phyloP scores from a whole-genome alignment of 2,113 vertebrate species.

The Hypanus sabinus region DNA sequence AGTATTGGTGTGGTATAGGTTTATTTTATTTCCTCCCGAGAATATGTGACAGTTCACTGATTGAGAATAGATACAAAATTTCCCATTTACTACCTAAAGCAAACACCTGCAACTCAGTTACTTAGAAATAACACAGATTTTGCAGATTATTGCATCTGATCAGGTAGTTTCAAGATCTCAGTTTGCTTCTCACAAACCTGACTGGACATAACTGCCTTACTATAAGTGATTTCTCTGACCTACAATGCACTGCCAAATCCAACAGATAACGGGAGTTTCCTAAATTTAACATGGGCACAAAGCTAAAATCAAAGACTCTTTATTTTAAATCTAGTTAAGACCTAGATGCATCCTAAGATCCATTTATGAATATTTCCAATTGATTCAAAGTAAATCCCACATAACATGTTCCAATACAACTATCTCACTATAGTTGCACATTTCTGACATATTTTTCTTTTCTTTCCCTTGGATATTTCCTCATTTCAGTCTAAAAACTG shows the following conservation, averaged over 20 bases:
- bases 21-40: conserved; percentile 73
- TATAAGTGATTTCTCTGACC: conserved; percentile 89
- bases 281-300: conserved; percentile 49
- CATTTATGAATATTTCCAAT: not conserved
- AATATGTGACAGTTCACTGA: conserved; percentile 62
- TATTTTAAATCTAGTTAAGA: conserved; percentile 13
- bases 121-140: conserved; percentile 97
- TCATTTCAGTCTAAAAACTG: not conserved
- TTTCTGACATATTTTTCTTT: not conserved
- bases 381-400: not conserved
- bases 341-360: not conserved
- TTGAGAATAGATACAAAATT: conserved; percentile 52
- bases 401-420: not conserved
- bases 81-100: conserved; percentile 77
- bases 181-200: conserved; percentile 84
- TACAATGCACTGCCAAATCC: conserved; percentile 68
- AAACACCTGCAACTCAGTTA: conserved; percentile 87
- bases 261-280: conserved; percentile 49
- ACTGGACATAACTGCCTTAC: conserved; percentile 65
- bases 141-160: conserved; percentile 95
- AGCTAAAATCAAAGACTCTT: conserved; percentile 8
- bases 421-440: not conserved
- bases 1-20: conserved; percentile 78
- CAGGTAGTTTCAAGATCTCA: conserved; percentile 84
- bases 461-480: not conserved